Evolutionary conservation across 2,797 vertebrate species (phyloP).

Genomic region (Myioborus melanocephalus): DNA sequence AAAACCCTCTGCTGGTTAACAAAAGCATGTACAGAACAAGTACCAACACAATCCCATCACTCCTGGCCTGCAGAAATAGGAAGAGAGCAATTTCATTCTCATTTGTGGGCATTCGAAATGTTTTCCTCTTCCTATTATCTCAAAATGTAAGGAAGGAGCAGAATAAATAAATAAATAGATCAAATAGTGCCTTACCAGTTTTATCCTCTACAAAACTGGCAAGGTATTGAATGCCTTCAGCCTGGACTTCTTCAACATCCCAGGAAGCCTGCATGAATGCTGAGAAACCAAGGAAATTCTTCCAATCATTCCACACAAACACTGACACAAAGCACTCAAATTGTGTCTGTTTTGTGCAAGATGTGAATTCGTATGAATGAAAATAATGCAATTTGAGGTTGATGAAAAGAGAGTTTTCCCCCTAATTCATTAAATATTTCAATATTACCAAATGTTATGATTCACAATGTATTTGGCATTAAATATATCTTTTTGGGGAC

Average conservation of each 20-base stretch:
- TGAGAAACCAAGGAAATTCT: conserved; percentile 15
- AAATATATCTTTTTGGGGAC: neutral
- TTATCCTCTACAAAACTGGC: conserved; percentile 1
- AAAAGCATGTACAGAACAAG: neutral
- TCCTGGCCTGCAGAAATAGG: neutral
- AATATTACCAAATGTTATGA: neutral
- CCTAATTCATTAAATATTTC: neutral
- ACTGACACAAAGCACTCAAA: neutral
- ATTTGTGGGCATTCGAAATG: neutral
- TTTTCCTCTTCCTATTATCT: neutral
- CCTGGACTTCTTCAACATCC: conserved; percentile 66
- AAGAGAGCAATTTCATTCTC: neutral
- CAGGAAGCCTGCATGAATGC: conserved; percentile 73
- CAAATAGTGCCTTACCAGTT: conserved; percentile 49
- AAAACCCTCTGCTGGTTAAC: neutral
- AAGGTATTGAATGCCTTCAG: conserved; percentile 59
- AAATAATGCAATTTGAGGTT: neutral
- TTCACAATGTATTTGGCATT: neutral
- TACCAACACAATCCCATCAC: neutral
- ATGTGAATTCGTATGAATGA: neutral
- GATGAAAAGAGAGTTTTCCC: neutral
- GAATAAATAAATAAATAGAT: neutral
- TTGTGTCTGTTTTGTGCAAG: neutral
- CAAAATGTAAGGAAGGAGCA: neutral
- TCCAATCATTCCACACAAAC: neutral